Conservation (phyloP, 2,113 vertebrate genomes). For the Pan paniscus region DNA sequence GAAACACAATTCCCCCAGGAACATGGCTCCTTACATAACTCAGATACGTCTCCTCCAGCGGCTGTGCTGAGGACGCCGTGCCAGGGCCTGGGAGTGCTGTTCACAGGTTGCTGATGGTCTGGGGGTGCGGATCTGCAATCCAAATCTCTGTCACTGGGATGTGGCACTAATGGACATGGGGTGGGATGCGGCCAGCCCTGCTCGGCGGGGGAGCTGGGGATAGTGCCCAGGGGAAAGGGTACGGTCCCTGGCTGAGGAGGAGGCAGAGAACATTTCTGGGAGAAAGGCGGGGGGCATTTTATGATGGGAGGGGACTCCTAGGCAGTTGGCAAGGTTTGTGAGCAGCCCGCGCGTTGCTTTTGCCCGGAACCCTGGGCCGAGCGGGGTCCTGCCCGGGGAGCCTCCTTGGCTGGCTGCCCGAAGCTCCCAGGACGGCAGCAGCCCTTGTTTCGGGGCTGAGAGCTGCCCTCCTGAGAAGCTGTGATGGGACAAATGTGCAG, state of each 20-base stretch:
- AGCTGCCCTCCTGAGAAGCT: neutral
- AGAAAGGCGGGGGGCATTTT: neutral
- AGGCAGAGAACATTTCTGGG: neutral
- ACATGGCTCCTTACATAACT: neutral
- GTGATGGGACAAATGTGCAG: neutral
- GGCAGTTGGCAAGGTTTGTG: neutral
- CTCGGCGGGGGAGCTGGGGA: neutral
- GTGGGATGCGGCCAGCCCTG: neutral
- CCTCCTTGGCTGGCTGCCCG: neutral
- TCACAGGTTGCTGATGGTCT: neutral
- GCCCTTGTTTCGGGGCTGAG: neutral
- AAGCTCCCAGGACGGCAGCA: neutral
- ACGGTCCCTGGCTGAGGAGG: neutral
- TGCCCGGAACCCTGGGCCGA: neutral
- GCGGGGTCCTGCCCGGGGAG: neutral
- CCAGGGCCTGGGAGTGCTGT: neutral
- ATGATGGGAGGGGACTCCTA: neutral
- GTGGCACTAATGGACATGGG: neutral
- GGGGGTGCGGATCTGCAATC: neutral
- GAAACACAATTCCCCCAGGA: neutral
- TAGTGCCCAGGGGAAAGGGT: neutral
- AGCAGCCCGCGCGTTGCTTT: neutral
- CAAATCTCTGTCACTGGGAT: neutral
- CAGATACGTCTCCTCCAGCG: neutral
- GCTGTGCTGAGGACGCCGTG: neutral